phyloP scores from a whole-genome alignment of 2,888 invertebrate genomes.

The Acrobeloides nanus region DNA sequence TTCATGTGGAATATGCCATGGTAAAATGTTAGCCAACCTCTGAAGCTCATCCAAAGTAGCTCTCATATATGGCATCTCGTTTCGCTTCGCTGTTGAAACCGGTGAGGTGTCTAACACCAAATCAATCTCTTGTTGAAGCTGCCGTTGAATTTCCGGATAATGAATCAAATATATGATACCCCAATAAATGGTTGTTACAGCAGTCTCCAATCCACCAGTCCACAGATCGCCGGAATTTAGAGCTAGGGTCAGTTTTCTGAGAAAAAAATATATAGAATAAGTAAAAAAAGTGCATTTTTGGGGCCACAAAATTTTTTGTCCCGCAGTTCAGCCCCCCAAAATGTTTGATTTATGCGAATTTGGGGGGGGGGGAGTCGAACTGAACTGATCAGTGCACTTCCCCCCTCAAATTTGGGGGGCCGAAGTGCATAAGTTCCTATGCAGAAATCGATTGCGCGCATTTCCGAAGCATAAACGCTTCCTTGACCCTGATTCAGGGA shows the following conservation, averaged over 20 bases:
- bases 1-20: slow-evolving; percentile 48
- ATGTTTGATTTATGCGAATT: too few relatives aligned
- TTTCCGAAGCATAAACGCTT: too few relatives aligned
- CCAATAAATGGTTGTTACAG: slow-evolving; percentile 47
- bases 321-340: too few relatives aligned
- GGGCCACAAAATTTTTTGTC: too few relatives aligned
- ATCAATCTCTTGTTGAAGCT: slow-evolving; percentile 20
- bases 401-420: too few relatives aligned
- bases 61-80: slow-evolving; percentile 26
- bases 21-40: slow-evolving; percentile 46
- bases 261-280: slow-evolving; percentile 3
- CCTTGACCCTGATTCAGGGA: too few relatives aligned
- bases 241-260: slow-evolving; percentile 36
- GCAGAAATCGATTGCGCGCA: too few relatives aligned
- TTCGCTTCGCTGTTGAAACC: slow-evolving; percentile 13
- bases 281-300: too few relatives aligned
- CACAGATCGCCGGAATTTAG: slow-evolving; percentile 49
- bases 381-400: too few relatives aligned
- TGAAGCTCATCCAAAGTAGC: slow-evolving; percentile 46
- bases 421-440: too few relatives aligned
- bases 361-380: too few relatives aligned
- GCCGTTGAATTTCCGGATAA: slow-evolving; percentile 38
- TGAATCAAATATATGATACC: slow-evolving; percentile 42
- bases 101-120: slow-evolving; percentile 12
- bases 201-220: slow-evolving; percentile 53